Conservation (phyloP, 2,113 vertebrate species). For the Hippolais icterina region DNA sequence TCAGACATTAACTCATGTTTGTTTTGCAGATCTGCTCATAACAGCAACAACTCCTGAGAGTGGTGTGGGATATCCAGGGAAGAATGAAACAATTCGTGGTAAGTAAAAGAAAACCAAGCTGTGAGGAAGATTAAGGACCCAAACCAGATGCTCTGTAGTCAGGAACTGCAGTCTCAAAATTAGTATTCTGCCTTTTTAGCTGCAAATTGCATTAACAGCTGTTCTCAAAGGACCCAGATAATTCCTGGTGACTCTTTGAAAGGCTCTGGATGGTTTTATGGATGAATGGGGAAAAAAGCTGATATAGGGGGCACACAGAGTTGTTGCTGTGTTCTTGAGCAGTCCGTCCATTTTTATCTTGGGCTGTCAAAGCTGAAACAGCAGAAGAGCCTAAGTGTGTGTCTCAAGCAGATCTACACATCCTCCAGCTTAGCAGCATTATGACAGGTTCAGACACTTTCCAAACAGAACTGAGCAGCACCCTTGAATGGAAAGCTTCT, state of each 20-base stretch:
- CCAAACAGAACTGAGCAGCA: neutral
- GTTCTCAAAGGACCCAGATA: neutral
- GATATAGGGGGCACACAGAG: too few relatives aligned
- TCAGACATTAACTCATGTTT: neutral
- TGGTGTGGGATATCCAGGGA: neutral
- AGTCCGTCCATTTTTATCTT: neutral
- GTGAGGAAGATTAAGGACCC: neutral
- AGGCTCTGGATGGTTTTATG: neutral
- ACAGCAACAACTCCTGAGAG: neutral
- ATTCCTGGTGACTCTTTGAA: neutral
- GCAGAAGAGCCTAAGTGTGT: neutral
- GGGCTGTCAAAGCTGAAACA: neutral
- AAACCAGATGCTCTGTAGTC: neutral
- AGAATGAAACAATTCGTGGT: conserved; percentile 2
- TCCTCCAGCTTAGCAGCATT: neutral
- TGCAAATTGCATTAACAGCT: neutral
- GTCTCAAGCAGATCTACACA: fast-evolving
- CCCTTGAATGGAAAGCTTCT: neutral
- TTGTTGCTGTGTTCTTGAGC: neutral
- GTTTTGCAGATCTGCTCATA: neutral
- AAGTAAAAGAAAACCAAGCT: neutral
- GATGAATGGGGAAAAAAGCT: neutral
- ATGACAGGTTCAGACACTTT: neutral
- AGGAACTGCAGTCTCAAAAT: neutral
- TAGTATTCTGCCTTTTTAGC: neutral